Evolutionary conservation across 2,113 vertebrate genomes (phyloP).

Genomic region (Xiphorhynchus elegans): DNA sequence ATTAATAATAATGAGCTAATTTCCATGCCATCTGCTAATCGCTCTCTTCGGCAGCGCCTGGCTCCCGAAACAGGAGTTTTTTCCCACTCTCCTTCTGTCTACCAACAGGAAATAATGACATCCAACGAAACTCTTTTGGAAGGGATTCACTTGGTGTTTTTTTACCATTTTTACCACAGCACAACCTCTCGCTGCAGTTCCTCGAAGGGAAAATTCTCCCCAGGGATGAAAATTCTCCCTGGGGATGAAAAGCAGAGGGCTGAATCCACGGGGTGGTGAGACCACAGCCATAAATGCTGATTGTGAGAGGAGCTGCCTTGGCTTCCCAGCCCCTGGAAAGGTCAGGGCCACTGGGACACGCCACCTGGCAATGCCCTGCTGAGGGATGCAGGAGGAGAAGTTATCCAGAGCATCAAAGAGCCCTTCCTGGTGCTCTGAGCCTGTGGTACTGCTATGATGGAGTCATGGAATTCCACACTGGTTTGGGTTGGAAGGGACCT

Average conservation of each 20-base stretch:
- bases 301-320: background rate
- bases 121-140: background rate
- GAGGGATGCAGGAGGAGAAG: background rate
- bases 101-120: conserved; percentile 52
- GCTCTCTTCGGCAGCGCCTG: background rate
- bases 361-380: fast-evolving
- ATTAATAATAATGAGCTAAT: conserved; percentile 63
- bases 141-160: background rate
- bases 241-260: background rate
- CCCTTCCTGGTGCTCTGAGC: fast-evolving
- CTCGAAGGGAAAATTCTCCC: background rate
- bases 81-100: conserved; percentile 67
- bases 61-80: conserved; percentile 59
- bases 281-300: background rate
- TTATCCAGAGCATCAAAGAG: background rate
- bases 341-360: background rate
- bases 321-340: background rate
- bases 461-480: fast-evolving
- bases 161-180: background rate
- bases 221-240: background rate
- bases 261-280: fast-evolving
- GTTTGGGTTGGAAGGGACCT: background rate
- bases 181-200: background rate
- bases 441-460: background rate
- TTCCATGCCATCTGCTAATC: conserved; percentile 65